A percentile compares a stretch with the other conserved stretches of the same genome.
Conservation (phyloP, 2,888 invertebrate species). For the Scaptomyza flava region DNA sequence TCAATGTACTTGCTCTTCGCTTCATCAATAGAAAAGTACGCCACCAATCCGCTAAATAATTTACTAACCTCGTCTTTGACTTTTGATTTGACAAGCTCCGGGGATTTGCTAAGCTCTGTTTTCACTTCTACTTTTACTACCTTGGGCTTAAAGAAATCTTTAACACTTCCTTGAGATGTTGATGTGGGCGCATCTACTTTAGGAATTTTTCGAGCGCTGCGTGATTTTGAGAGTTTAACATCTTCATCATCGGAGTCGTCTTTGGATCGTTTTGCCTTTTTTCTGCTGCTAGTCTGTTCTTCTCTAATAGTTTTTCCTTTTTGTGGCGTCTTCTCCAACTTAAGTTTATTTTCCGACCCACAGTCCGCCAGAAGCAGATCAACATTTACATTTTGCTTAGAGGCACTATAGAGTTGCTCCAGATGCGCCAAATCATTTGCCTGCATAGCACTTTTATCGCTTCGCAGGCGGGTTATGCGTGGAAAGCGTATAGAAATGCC, state of each 20-base stretch:
- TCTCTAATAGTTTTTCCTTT: conserved; percentile 29
- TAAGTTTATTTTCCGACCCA: conserved; percentile 56
- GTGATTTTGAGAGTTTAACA: not conserved
- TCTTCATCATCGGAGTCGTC: conserved; percentile 35
- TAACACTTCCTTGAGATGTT: conserved; percentile 34
- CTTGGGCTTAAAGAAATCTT: conserved; percentile 57
- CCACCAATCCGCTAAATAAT: conserved; percentile 67
- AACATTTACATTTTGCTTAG: conserved; percentile 85
- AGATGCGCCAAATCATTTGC: conserved; percentile 93
- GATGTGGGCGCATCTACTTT: conserved; percentile 29
- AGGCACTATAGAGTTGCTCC: conserved; percentile 88
- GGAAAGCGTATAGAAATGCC: conserved; percentile 98
- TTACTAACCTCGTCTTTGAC: conserved; percentile 31
- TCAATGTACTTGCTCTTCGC: conserved; percentile 29
- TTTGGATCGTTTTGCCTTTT: conserved; percentile 39
- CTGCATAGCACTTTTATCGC: conserved; percentile 93
- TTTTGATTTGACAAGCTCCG: not conserved
- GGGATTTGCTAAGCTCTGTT: not conserved
- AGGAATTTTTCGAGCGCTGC: conserved; percentile 35
- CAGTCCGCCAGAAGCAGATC: conserved; percentile 80
- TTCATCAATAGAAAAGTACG: conserved; percentile 56
- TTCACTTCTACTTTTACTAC: not conserved
- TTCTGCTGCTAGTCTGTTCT: conserved; percentile 35
- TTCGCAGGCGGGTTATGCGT: conserved; percentile 91
- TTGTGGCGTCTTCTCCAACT: conserved; percentile 64